A percentile compares a stretch with the other conserved stretches of the same genome.
phyloP scores from a whole-genome alignment of 2,797 vertebrate genomes.

The Falco cherrug region DNA sequence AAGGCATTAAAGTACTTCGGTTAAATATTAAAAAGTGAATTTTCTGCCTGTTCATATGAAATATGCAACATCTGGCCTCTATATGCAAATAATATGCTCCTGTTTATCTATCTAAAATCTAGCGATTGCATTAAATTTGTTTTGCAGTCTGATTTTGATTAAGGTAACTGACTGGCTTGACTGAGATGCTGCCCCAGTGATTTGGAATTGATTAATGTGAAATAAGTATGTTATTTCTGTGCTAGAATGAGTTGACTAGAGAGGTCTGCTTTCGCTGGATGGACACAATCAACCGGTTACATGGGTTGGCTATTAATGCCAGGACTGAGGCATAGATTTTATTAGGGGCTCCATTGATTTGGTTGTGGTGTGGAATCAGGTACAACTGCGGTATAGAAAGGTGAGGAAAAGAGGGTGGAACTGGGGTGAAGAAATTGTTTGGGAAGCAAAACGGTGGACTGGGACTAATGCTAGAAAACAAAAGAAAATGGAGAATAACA shows the following conservation, averaged over 20 bases:
- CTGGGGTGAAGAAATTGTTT: background rate
- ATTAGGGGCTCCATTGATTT: background rate
- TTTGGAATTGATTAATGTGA: background rate
- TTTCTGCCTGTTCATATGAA: background rate
- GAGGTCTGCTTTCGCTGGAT: background rate
- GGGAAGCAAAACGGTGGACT: background rate
- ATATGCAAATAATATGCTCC: background rate
- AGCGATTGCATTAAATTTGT: background rate
- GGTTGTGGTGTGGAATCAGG: background rate
- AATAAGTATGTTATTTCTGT: background rate
- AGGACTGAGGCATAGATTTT: background rate
- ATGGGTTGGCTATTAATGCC: fast-evolving
- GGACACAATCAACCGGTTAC: background rate
- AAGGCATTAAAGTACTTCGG: background rate
- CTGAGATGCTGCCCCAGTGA: background rate
- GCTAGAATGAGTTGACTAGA: background rate
- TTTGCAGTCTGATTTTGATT: background rate
- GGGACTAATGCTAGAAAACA: background rate
- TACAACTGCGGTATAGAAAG: fast-evolving
- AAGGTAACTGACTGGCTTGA: background rate
- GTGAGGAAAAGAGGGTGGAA: background rate
- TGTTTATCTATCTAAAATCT: background rate
- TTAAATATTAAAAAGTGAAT: background rate
- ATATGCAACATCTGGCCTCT: background rate
- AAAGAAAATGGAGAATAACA: background rate